A percentile compares a stretch with the other conserved stretches of the same genome.
Evolutionary conservation across 1,140 invertebrate species (phyloP).

Genomic region (Myzus persicae): DNA sequence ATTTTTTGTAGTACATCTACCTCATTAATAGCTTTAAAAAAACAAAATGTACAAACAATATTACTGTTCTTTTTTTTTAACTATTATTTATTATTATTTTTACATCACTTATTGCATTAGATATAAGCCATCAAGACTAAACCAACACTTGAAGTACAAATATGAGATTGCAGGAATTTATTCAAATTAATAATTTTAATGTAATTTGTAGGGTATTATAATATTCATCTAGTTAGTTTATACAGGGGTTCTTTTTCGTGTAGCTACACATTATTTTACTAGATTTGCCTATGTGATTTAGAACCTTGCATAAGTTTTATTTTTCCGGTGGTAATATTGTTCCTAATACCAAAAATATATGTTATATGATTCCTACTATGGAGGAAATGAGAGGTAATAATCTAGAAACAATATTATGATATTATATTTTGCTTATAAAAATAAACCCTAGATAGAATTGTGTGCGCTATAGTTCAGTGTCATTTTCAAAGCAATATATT

Average conservation of each 20-base stretch:
- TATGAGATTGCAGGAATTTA: slow-evolving; percentile 53
- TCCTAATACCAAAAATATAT: slow-evolving; percentile 26
- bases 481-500: slow-evolving; percentile 39
- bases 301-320: slow-evolving; percentile 31
- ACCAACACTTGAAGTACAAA: slow-evolving; percentile 53
- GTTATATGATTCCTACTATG: slow-evolving; percentile 44
- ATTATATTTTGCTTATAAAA: slow-evolving; percentile 25
- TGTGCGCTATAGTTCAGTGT: slow-evolving; percentile 26
- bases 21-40: slow-evolving; percentile 39
- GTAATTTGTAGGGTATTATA: slow-evolving; percentile 46
- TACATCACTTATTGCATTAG: slow-evolving; percentile 54
- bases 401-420: slow-evolving; percentile 53
- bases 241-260: slow-evolving; percentile 33
- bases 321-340: slow-evolving; percentile 54
- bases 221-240: slow-evolving; percentile 35
- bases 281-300: slow-evolving; percentile 31
- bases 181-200: slow-evolving; percentile 50
- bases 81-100: slow-evolving; percentile 48
- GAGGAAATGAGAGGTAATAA: slow-evolving; percentile 14
- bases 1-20: slow-evolving; percentile 31
- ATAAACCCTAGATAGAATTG: slow-evolving; percentile 38
- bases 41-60: slow-evolving; percentile 51
- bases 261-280: slow-evolving; percentile 32
- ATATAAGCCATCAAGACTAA: slow-evolving; percentile 57
- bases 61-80: slow-evolving; percentile 9